Base-by-base conservation (phyloP, 2,113 vertebrate genomes). In the Macquaria australasica region DNA sequence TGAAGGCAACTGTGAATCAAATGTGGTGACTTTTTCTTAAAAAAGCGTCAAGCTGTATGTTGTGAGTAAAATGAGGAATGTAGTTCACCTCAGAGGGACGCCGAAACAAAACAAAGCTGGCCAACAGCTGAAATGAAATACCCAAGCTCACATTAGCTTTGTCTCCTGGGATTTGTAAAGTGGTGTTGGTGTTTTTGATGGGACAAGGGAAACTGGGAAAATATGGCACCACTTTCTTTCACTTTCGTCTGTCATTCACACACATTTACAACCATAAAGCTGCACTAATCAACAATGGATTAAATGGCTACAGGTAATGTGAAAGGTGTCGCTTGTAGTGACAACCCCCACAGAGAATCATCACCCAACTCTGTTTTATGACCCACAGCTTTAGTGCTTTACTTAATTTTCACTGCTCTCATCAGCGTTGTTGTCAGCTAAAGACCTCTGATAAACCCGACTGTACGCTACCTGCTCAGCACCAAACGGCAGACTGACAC, bases 141-240 rank as follows among this genome's bases (percentile, higher is more conserved):
- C 68, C 1, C 3, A 56, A 66, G 18, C 48, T 69, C 50, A 53
- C 21, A 69, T 76, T 31, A 66, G 59, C 37, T 16, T 18, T 7
- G 20, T 73, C 68, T 60, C 8, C 28, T 67, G 64, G 70, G 72
- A 20, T 63, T 75, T 83, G 34, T 67, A 55, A 79, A 78, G 3
- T 72, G 15, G 53, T 34, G 45, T 41, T 67, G 18, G 14, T 25
- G 25, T 11, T 68, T 71, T 31, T 76, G 21, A 62, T 68, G 43
- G 39, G n/a, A 45, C 11, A 25, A 56, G 5, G 18, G 15, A 50
- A 60, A 59, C 11, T 1, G 21, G 31, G 45, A 48, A 68, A 67
- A 51, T 2, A 66, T 53, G 31, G 21, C 31, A 64, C 21, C 6
- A 64, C n/a, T 43, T 31, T 31, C 28, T 31, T 31, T 31, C 23